Evolutionary conservation across 2,797 vertebrate species (phyloP), one percentile per base, ranked within the genome.

Genomic region (Danio tinwini): DNA sequence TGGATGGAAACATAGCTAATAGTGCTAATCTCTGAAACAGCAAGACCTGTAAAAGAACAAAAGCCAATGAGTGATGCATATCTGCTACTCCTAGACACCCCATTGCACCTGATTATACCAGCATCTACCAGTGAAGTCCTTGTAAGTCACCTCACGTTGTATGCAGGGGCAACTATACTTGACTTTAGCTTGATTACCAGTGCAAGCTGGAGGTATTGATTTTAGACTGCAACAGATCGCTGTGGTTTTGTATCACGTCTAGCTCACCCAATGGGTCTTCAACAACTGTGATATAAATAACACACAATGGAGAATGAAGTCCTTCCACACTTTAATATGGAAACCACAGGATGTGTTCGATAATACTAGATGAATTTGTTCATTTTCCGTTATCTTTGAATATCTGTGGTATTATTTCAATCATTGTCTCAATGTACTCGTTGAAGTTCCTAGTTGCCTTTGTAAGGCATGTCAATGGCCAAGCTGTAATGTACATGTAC

Each of bases 371-470:
- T 39, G 76, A 79, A 73, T 73, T 39, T 76, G 73, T 85, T 68
- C 61, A 65, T 86, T 81, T 83, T 79, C 42, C 40, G 53, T 79
- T 75, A 77, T 68, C 74, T 79, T 78, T 74, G 74, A 81, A 72
- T 83, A 84, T 81, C 63, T 76, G 81, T 84, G 82, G 78, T 81
- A 83, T 78, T 63, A 81, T 78, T 81, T 42, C 47, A 81, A 77
- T 17, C 74, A 86, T 75, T 83, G 77, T 87, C 82, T 85, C 83
- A 80, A 68, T 86, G 75, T 88, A 81, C 82, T 81, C 74, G 80
- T 84, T 81, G 79, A 85, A 82, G 86, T 85, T 86, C 79, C 84
- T 84, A 85, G 83, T 87, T 88, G 86, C 88, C 86, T 86, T 88
- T 85, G 86, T 88, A 85, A 89, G 87, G 86, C 85, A 84, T 87